phyloP scores from a whole-genome alignment of 2,888 invertebrate species.

The Euplexia lucipara region DNA sequence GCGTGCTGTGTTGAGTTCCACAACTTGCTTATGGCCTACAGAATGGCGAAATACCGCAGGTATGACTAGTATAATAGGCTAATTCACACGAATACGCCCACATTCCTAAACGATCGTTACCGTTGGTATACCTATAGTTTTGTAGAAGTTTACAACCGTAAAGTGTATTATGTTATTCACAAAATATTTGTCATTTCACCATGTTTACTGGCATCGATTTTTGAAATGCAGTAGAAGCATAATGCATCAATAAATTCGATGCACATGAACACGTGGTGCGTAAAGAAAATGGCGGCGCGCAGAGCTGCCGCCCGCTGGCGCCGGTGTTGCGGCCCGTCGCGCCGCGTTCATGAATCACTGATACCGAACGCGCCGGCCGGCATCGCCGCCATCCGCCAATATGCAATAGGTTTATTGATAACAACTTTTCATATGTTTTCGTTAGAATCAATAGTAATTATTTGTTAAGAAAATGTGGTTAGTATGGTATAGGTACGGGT shows the following conservation, averaged over 20 bases:
- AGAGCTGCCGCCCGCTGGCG: slow-evolving; percentile 68
- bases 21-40: slow-evolving; percentile 75
- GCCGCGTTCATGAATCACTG: slow-evolving; percentile 67
- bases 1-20: slow-evolving; percentile 68
- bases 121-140: slow-evolving; percentile 13
- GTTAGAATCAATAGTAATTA: neutral
- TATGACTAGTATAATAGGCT: slow-evolving; percentile 67
- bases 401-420: slow-evolving; percentile 41
- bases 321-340: slow-evolving; percentile 45
- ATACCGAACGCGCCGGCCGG: slow-evolving; percentile 40
- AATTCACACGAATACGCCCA: slow-evolving; percentile 46
- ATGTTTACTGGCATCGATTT: slow-evolving; percentile 7
- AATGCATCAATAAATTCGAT: slow-evolving; percentile 67
- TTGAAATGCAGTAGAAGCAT: slow-evolving; percentile 25
- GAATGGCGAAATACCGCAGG: slow-evolving; percentile 86
- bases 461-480: neutral
- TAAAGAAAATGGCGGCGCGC: slow-evolving; percentile 88
- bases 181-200: slow-evolving; percentile 12
- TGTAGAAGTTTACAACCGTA: neutral
- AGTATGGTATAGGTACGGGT: no score
- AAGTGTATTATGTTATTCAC: neutral
- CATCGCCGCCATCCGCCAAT: slow-evolving; percentile 10
- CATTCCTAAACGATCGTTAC: slow-evolving; percentile 34
- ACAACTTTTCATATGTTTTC: slow-evolving; percentile 16
- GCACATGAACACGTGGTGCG: slow-evolving; percentile 85